Conservation (phyloP, 2,888 invertebrate genomes). For the Myopa testacea region DNA sequence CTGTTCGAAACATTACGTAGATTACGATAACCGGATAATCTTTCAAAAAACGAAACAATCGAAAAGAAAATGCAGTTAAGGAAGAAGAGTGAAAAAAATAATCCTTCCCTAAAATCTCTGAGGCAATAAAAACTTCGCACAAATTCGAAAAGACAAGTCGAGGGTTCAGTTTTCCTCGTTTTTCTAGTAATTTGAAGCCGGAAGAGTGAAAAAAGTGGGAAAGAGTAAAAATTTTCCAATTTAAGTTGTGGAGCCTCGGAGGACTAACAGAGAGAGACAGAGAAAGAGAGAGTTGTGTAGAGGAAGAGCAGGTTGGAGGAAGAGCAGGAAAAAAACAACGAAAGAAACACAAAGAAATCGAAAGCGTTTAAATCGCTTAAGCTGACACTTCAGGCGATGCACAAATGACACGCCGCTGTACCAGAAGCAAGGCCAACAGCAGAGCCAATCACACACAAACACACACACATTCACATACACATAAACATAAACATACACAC, state of each 20-base stretch:
- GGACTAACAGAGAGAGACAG: not conserved
- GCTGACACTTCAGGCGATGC: conserved; percentile 19
- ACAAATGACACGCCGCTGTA: conserved; percentile 24
- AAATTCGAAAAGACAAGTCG: not conserved
- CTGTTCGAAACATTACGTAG: not conserved
- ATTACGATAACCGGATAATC: not conserved
- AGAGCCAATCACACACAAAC: conserved; percentile 21
- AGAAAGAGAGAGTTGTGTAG: not conserved
- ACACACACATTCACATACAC: conserved; percentile 25
- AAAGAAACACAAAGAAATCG: not conserved
- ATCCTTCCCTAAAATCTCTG: not conserved
- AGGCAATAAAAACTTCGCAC: not conserved
- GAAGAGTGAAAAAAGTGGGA: not conserved
- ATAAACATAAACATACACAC: conserved; percentile 24
- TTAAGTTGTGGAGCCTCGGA: not conserved
- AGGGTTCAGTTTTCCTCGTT: not conserved
- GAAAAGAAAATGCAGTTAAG: not conserved
- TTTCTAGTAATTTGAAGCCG: not conserved
- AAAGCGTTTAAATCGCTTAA: conserved; percentile 33
- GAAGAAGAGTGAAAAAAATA: not conserved
- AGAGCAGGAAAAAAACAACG: not conserved
- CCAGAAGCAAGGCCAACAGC: conserved; percentile 2
- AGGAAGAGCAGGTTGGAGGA: not conserved
- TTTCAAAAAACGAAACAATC: not conserved
- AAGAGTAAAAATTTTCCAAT: not conserved